Conservation (phyloP, 1,140 invertebrate genomes). For the Psilanteris sp. region DNA sequence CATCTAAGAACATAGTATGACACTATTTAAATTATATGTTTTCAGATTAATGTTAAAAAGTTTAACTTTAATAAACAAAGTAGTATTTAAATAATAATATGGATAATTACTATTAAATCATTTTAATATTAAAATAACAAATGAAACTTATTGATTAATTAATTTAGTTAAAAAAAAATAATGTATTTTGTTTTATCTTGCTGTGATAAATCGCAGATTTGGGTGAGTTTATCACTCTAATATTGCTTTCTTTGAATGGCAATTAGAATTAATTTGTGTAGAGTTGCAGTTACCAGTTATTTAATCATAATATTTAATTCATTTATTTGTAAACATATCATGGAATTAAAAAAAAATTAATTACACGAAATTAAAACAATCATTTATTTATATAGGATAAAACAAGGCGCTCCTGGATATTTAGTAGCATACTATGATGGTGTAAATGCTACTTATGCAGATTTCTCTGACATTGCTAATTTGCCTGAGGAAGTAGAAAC, state of each 20-base stretch:
- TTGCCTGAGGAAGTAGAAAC: too few species aligned
- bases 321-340: background rate
- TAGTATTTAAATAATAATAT: too few species aligned
- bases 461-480: conserved; percentile 24
- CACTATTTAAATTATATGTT: too few species aligned
- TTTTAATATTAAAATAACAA: too few species aligned
- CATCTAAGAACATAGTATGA: too few species aligned
- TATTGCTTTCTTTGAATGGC: background rate
- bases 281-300: too few species aligned
- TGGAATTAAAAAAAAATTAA: too few species aligned
- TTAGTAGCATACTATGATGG: conserved; percentile 84
- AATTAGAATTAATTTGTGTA: conserved; percentile 15
- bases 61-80: too few species aligned
- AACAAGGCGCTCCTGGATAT: conserved; percentile 85
- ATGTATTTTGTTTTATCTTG: conserved; percentile 23
- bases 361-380: too few species aligned
- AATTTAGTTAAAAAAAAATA: conserved; percentile 9
- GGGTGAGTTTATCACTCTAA: conserved; percentile 40
- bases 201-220: conserved; percentile 42
- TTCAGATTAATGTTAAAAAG: too few species aligned
- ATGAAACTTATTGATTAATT: conserved; percentile 5
- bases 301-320: background rate
- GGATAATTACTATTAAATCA: too few species aligned
- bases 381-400: conserved; percentile 80
- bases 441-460: conserved; percentile 40